Base-by-base conservation (phyloP, 2,888 invertebrate species). In the Schizaphis graminum region DNA sequence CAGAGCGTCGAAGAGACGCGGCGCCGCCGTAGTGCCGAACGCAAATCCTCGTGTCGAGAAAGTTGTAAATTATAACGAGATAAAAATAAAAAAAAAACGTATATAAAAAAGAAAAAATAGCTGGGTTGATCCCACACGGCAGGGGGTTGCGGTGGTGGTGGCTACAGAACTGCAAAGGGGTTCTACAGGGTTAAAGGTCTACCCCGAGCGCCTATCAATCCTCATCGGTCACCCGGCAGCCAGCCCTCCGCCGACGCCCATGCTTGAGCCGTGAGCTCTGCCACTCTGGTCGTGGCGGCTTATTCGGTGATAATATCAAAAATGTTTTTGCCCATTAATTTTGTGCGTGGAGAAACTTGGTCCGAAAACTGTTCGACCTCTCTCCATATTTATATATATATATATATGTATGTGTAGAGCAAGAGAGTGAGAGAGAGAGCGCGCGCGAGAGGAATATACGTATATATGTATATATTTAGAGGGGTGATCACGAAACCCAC, bases 41-140 rank as follows among this genome's bases (percentile, higher is more conserved):
- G 92, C 86, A 92, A 93, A 89, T 93, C 92, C 92, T 67, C 92
- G 41, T 89, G 92, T 88, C 94, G 89, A 84, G 85, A 92, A 94
- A 94, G 94, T 91, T 94, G 94, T 94, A 94, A 94, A 94, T 94
- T 94, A 94, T 94, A 94, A 94, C 94, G 89, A 94, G 94, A 94
- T 94, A 94, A 94, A 94, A 94, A 94, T 87, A 91, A 44, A 61
- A 86, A 61, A 91, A 67, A 53, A 92, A 47, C 26, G 49, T 35
- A 49, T 87, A 87, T 35, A 86, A 57, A 91, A 91, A 53, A 89
- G 77, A 56, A 93, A 28, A 56, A 53, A 77, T 49, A 89, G 24
- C 89, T 13, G 28, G 88, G 89, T 41, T 28, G 88, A 93, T 93
- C 88, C 89, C 92, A 21, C 44, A 56, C 44, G 53, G 49, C 0